A percentile compares a stretch with the other conserved stretches of the same genome.
These are phyloP conservation scores for Pseudotriccus pelzelni DNA, from an alignment of 2,797 vertebrate genomes.

Conservation along the genomic window DNA sequence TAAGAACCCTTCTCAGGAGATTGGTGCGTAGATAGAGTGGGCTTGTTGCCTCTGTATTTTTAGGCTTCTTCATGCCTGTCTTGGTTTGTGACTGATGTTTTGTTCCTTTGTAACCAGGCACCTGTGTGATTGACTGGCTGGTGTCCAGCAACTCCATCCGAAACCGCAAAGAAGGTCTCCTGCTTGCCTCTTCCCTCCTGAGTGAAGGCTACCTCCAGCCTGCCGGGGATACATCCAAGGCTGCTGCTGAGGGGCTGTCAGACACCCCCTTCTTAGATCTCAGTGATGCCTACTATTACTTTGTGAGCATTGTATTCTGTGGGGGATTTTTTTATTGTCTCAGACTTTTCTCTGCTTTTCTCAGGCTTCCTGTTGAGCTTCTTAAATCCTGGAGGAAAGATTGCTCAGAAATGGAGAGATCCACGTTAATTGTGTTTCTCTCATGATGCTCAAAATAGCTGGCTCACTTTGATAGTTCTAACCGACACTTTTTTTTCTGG, in stretches of 20 bases:
- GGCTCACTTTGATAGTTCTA: background rate
- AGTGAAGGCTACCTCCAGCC: slow-evolving; percentile 93
- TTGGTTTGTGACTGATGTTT: background rate
- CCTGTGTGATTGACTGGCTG: slow-evolving; percentile 90
- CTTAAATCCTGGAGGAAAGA: background rate
- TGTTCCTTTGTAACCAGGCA: slow-evolving; percentile 74
- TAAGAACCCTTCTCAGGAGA: background rate
- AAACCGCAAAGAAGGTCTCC: slow-evolving; percentile 87
- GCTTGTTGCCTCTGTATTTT: background rate
- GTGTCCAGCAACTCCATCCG: slow-evolving; percentile 83
- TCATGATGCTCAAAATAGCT: background rate
- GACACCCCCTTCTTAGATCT: slow-evolving; percentile 86
- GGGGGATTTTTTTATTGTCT: background rate
- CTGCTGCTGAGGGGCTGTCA: slow-evolving; percentile 75
- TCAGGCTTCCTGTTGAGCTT: background rate
- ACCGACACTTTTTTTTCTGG: background rate
- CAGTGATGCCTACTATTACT: slow-evolving; percentile 89
- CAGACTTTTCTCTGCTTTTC: background rate
- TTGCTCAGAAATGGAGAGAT: background rate
- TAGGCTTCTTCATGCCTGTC: background rate
- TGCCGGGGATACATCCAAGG: slow-evolving; percentile 87
- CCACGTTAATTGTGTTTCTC: background rate
- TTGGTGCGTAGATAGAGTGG: background rate
- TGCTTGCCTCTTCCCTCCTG: slow-evolving; percentile 89
- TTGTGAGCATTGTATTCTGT: slow-evolving; percentile 80